These are phyloP conservation scores for Myotis vivesi DNA, from an alignment of 2,797 vertebrate species.

Conservation along the genomic window DNA sequence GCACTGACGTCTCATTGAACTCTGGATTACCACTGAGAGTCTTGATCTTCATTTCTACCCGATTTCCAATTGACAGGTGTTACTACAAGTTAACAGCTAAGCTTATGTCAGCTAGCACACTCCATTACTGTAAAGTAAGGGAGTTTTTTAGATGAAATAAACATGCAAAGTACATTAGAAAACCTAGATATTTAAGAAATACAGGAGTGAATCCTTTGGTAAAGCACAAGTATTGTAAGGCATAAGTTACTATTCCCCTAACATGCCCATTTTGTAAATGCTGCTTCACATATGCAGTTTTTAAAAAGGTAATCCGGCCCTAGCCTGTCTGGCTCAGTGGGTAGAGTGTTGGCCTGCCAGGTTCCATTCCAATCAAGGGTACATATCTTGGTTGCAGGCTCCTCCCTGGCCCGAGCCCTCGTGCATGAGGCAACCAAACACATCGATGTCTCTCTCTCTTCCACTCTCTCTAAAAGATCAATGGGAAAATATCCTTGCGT, in stretches of 20 bases:
- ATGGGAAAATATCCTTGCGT: no score
- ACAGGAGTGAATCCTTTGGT: neutral
- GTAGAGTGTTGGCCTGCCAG: no score
- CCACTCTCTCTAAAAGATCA: no score
- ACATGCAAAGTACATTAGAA: neutral
- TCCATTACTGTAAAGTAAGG: neutral
- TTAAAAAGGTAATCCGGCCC: no score
- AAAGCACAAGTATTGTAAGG: slow-evolving; percentile 38
- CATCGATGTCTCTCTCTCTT: no score
- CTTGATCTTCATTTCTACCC: neutral
- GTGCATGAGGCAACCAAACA: no score
- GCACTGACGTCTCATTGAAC: neutral
- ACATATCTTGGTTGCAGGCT: no score
- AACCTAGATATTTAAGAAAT: neutral
- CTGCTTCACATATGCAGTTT: neutral
- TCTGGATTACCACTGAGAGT: neutral
- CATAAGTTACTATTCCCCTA: neutral
- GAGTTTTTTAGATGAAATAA: neutral
- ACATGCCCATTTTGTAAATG: neutral
- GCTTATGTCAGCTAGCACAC: neutral
- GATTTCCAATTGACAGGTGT: neutral
- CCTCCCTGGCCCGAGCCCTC: no score
- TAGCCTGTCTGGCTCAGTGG: no score
- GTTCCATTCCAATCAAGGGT: no score
- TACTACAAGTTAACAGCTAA: neutral